Base-by-base conservation (phyloP, 2,888 invertebrate species). In the Napeogenes inachia region DNA sequence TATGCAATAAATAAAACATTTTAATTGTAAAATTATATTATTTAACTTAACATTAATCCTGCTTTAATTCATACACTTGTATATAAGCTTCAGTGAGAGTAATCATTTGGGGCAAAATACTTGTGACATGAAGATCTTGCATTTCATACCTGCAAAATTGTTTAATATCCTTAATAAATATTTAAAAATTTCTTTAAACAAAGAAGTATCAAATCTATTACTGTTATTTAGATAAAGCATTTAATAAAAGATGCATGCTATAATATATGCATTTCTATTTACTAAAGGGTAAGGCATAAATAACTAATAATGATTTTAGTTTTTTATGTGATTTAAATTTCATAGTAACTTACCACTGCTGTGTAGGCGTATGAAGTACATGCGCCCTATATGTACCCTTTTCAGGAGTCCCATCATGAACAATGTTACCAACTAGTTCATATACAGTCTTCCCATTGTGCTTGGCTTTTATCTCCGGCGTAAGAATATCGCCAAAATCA, bases 31-130 rank as follows among this genome's bases (percentile, higher is more conserved):
- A 73, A 75, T 77, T 78, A 76, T 79, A 77, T 68, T 72, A 66
- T 67, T 70, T 71, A 70, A 61, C 46, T 58, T 60, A 62, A 67
- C 53, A 66, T 82, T 76, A 88, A 77, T 91, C 90, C 79, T 87
- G 85, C 66, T 90, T 91, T 59, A 90, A 79, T 83, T 94, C 94
- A 86, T 94, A 94, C 73, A 95, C 93, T 85, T 99, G 99, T 79
- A 99, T 98, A 81, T 99, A 99, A 4, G 99, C 98, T 89, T 99
- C 99, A 2, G 99, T 99, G 30, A 99, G 92, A 0, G 99, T 99
- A 66, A 99, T 99, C 99, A 99, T 99, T 88, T 99, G 99, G 4
- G 99, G 99, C 63, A 99, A 91, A 76, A 99, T 99, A 84, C 98
- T 98, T 6, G 96, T 98, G 0, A 99, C 99, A 79, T 99, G 99